Evolutionary conservation across 1,140 invertebrate species (phyloP), one percentile per base, ranked within the genome.

Genomic region (Lasaia peninsularis): DNA sequence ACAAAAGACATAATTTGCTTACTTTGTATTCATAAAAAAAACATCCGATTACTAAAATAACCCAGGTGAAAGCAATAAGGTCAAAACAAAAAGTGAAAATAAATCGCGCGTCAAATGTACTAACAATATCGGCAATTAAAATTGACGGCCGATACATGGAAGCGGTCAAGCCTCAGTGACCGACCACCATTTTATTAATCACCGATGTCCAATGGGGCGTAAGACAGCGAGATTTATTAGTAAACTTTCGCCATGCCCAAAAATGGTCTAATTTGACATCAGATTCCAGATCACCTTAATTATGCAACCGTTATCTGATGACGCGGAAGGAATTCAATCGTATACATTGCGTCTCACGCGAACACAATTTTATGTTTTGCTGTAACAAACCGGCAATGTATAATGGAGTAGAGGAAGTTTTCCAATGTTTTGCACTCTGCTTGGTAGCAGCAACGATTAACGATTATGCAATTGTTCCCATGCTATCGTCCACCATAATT

Each of bases 191-290:
- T 70, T 78, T 77, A 78, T 80, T 75, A 76, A 78, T 76, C 73
- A 68, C 65, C n/a, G n/a, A n/a, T n/a, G 64, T 67, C 58, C 72
- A 75, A 77, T 77, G 67, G 62, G 57, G 70, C 60, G 52, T 72
- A 62, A 69, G 63, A 71, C 62, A 61, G 60, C 51, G 56, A 72
- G 75, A 81, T 80, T 75, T 79, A 83, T 80, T 69, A 69, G 35
- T 56, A 58, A 56, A 78, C 80, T 84, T 78, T 81, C 73, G 68
- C 70, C 62, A 55, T 60, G 53, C 65, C 75, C 76, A 57, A 58
- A 78, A 80, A 81, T 71, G 73, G 75, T 78, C 73, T 81, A 76
- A 80, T 79, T 80, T 77, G 74, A 80, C 74, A 65, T 63, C 48
- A 51, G 58, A 52, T 61, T 58, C 55, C 56, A 61, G 62, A 37